Evolutionary conservation across 2,113 vertebrate genomes (phyloP).

Genomic region (Tonatia bakeri): DNA sequence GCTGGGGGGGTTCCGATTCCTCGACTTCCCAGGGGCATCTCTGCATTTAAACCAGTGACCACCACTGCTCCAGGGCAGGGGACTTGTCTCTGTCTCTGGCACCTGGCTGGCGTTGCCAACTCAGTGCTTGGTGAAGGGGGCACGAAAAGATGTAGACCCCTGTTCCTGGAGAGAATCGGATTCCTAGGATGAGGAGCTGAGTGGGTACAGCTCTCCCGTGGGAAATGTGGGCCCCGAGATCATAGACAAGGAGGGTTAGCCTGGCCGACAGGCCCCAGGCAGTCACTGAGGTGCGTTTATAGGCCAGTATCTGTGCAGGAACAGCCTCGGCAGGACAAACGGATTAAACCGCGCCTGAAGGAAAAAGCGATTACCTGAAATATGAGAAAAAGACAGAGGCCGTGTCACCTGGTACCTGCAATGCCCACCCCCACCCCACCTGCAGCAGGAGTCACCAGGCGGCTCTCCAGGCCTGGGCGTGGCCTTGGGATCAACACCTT

Average conservation of each 20-base stretch:
- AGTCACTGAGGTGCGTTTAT: background rate
- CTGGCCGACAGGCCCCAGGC: background rate
- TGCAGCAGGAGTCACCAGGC: background rate
- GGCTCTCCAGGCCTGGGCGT: background rate
- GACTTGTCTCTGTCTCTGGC: background rate
- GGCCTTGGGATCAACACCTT: accelerated
- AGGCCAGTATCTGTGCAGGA: background rate
- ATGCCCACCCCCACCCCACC: background rate
- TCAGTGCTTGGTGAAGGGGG: background rate
- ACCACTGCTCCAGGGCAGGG: background rate
- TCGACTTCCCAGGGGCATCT: accelerated
- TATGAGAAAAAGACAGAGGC: background rate
- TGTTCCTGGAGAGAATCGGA: background rate
- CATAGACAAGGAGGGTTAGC: background rate
- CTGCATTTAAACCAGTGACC: background rate
- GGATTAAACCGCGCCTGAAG: background rate
- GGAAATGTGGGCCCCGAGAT: accelerated
- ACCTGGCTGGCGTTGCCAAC: background rate
- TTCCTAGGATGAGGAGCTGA: background rate
- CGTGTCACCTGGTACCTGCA: background rate
- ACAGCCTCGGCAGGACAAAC: background rate
- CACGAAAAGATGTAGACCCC: background rate
- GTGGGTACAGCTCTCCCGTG: background rate
- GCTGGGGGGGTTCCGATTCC: background rate
- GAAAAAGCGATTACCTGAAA: background rate